Conservation (phyloP, 1,140 invertebrate genomes). For the Drosophila seguyi region DNA sequence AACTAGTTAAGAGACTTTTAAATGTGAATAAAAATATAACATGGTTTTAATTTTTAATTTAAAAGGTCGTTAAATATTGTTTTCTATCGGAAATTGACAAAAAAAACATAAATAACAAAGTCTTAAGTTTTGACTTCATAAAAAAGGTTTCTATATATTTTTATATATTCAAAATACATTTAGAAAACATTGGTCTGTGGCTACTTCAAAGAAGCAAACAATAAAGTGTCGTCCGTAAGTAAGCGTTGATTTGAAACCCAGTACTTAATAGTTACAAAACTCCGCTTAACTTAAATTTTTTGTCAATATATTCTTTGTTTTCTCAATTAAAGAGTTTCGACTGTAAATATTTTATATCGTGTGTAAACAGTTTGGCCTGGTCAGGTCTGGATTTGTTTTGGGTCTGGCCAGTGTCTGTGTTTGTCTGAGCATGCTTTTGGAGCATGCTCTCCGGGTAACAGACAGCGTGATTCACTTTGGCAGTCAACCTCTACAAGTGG, state of each 20-base stretch:
- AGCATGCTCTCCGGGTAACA: constrained; percentile 21
- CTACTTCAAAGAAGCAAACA: too few species aligned
- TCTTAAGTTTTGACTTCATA: neutral
- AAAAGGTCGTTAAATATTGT: neutral
- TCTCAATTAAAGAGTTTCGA: neutral
- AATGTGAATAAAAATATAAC: neutral
- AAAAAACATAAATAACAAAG: neutral
- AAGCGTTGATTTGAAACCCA: too few species aligned
- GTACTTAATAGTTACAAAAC: neutral
- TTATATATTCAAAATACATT: neutral
- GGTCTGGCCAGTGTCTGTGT: constrained; percentile 10
- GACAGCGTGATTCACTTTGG: constrained; percentile 38
- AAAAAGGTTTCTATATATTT: neutral
- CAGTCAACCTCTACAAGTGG: constrained; percentile 19
- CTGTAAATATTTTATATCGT: constrained; percentile 27
- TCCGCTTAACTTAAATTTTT: neutral
- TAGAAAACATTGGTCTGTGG: too few species aligned
- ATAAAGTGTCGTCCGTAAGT: too few species aligned
- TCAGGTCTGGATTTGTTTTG: constrained; percentile 43
- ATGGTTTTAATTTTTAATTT: too few species aligned
- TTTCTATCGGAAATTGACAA: too few species aligned
- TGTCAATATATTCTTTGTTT: neutral
- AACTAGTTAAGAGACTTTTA: neutral
- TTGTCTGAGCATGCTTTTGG: constrained; percentile 27
- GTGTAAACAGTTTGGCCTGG: constrained; percentile 33